A percentile compares a stretch with the other conserved stretches of the same genome.
These are phyloP conservation scores for Emydocephalus ijimae DNA, from an alignment of 2,113 vertebrate species.

Conservation along the genomic window DNA sequence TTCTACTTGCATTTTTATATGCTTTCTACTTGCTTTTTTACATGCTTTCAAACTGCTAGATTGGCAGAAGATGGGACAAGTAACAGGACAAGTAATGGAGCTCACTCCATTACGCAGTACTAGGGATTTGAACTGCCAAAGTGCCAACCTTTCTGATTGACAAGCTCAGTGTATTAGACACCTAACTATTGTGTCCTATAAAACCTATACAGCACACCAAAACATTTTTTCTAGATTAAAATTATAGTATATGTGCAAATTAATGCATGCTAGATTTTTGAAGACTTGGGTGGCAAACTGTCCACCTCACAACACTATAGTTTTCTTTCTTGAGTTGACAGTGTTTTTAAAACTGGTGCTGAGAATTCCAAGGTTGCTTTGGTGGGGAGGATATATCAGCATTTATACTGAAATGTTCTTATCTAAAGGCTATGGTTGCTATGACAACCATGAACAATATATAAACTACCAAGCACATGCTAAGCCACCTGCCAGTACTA, in stretches of 20 bases:
- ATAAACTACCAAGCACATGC: background rate
- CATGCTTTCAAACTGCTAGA: no score
- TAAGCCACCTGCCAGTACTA: background rate
- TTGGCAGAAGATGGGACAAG: no score
- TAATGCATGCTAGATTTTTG: background rate
- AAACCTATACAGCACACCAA: background rate
- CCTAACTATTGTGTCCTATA: background rate
- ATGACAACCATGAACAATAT: background rate
- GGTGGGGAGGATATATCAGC: background rate
- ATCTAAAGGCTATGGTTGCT: background rate
- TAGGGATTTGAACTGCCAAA: no score
- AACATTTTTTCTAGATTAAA: background rate
- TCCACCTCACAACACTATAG: background rate
- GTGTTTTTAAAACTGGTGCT: background rate
- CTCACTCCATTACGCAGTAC: no score
- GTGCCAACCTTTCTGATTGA: no score
- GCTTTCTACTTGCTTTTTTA: no score
- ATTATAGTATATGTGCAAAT: background rate
- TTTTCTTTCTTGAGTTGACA: background rate
- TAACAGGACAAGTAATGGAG: no score
- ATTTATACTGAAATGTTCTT: background rate
- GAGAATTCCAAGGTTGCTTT: background rate
- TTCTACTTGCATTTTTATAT: no score
- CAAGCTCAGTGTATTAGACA: no score
- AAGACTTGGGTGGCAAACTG: background rate